Base-by-base conservation (phyloP, 2,797 vertebrate species). In the Rhinella marina region DNA sequence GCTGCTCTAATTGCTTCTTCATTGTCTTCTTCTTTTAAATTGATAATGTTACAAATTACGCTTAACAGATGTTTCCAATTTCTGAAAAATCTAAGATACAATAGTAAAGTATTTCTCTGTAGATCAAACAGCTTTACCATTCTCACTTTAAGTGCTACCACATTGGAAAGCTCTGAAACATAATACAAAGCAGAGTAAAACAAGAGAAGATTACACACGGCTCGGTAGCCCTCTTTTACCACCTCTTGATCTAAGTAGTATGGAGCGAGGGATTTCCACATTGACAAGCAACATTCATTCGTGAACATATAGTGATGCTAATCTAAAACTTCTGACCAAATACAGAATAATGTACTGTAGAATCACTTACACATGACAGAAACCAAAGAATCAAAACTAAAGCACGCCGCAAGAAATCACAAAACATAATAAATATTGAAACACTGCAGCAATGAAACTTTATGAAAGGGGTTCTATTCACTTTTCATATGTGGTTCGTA, bases 111-210 rank as follows among this genome's bases (percentile, higher is more conserved):
- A 89, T 89, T 86, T 56, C 59, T 75, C 62, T 10, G 14, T 56
- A 89, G 88, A 89, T 89, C 88, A 89, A 89, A 89, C 88, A 86
- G 62, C 66, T 81, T 85, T 85, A 81, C 76, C 64, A 68, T 86
- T 82, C 72, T 77, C 84, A 86, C 88, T 89, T 81, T 89, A 89
- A 89, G 84, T 89, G 83, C 84, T 89, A 89, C 80, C 88, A 89
- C 32, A 89, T 86, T 89, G 84, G 76, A 82, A 89, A 85, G 57
- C 57, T 14, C 78, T 57, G 56, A 75, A 82, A 73, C 56, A 48
- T 84, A 85, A 84, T 64, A 85, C 27, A 72, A 84, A 88, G 72
- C 82, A 88, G 82, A 72, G 72, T 73, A 64, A 75, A 88, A 85
- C n/a, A 21, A 50, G 72, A 85, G 77, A 81, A 48, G 66, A 70